Base-by-base conservation (phyloP, 1,140 invertebrate genomes). In the Scylla paramamosain region DNA sequence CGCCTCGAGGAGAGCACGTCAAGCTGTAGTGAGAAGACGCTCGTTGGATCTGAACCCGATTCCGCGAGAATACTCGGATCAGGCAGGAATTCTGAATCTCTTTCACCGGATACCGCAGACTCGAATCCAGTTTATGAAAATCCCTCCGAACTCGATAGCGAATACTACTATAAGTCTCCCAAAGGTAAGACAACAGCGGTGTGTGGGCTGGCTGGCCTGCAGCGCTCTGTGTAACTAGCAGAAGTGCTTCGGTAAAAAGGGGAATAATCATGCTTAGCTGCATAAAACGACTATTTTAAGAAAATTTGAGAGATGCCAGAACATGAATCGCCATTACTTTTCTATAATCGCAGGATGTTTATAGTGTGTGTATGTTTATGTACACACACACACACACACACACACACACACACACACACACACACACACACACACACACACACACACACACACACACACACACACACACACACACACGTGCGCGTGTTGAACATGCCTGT, bases 111-210 rank as follows among this genome's bases (percentile, higher is more conserved):
- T 92, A 95, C 88, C 48, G 91, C 52, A 59, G 94, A 95, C 77
- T 92, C 91, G 91, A 95, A 46, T 77, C 94, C 94, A 77, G 94
- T 95, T 92, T 95, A 95, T 95, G 94, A 95, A 95, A 95, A 95
- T 95, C 94, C 94, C 45, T 95, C 94, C 46, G 94, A 95, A 86
- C 7, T 95, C 91, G 94, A 95, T 45, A 95, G 91, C 52, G 91
- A 92, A 92, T 95, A 95, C 94, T 95, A 93, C 46, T 95, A 95
- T 93, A 95, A 95, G 87, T 95, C 94, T 95, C 94, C 94, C 67
- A 95, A 95, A 95, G 94, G 94, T 92, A 95, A 95, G 94, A 89
- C 52, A 59, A 59, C 52, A 59, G 16, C 52, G 10, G 0, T 0
- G 1, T 29, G 83, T 12, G 25, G 83, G 83, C 83, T 84, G 83